A percentile compares a stretch with the other conserved stretches of the same genome.
Evolutionary conservation across 2,888 invertebrate genomes (phyloP).

Genomic region (Heterodera filipjevi): DNA sequence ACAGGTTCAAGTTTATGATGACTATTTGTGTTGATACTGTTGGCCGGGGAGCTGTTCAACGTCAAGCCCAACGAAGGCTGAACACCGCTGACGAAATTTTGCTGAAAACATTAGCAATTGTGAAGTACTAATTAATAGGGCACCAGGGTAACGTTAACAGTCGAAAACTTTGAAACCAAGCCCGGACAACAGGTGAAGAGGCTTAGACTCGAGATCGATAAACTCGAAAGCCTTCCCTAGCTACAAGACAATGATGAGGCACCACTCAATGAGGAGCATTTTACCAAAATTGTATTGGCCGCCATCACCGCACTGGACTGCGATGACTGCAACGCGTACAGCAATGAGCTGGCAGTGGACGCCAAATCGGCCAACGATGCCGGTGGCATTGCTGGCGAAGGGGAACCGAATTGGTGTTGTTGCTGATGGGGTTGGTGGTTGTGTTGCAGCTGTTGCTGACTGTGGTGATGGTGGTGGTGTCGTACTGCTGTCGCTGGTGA

Average conservation of each 20-base stretch:
- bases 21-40: no score
- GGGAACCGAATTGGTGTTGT: constrained; percentile 2
- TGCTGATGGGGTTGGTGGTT: background rate
- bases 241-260: no score
- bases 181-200: no score
- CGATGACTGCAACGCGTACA: constrained; percentile 26
- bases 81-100: constrained; percentile 24
- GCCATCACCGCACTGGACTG: constrained; percentile 27
- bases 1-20: background rate
- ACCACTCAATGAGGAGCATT: no score
- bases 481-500: background rate
- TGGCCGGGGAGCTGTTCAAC: background rate
- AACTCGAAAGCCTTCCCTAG: no score
- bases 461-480: background rate
- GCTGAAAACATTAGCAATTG: background rate
- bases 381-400: constrained; percentile 9
- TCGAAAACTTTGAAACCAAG: no score
- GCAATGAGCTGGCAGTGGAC: constrained; percentile 17
- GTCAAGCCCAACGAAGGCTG: constrained; percentile 3
- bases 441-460: background rate
- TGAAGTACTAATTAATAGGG: background rate
- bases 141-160: background rate
- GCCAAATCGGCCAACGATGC: constrained; percentile 27
- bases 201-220: no score
- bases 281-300: constrained; percentile 24